phyloP scores from a whole-genome alignment of 2,797 vertebrate genomes.

The Muscicapa striata region DNA sequence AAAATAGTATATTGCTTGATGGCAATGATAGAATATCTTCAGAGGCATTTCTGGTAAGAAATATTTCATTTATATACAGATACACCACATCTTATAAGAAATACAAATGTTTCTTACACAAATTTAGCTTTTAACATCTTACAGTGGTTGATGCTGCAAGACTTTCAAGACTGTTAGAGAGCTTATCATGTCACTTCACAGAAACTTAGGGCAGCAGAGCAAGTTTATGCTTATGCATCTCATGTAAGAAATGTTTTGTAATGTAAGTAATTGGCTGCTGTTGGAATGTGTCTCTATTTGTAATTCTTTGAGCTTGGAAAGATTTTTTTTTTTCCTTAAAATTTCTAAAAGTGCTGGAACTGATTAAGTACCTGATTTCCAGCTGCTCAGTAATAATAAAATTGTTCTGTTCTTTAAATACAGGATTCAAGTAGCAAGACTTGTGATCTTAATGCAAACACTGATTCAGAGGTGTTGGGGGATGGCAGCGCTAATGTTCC shows the following conservation, averaged over 20 bases:
- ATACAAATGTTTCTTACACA: neutral
- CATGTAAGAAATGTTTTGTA: neutral
- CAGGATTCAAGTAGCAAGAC: conserved; percentile 75
- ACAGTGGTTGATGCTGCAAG: neutral
- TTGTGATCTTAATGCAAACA: conserved; percentile 79
- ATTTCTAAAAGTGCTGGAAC: neutral
- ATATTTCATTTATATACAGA: neutral
- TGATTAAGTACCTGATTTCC: neutral
- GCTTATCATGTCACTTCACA: neutral
- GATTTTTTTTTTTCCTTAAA: neutral
- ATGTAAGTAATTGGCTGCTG: neutral
- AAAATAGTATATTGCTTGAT: conserved; percentile 71
- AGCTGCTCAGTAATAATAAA: neutral
- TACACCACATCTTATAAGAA: neutral
- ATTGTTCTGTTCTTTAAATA: conserved; percentile 35
- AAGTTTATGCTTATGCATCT: neutral
- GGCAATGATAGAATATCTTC: conserved; percentile 66
- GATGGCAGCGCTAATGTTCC: conserved; percentile 47
- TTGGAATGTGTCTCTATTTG: neutral
- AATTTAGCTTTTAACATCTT: neutral
- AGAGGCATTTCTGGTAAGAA: conserved; percentile 75
- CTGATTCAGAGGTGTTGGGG: conserved; percentile 67
- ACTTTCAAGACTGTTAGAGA: neutral
- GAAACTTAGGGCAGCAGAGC: neutral
- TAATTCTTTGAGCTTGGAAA: neutral